phyloP scores from a whole-genome alignment of 2,888 invertebrate genomes.

The Salpingus planirostris region DNA sequence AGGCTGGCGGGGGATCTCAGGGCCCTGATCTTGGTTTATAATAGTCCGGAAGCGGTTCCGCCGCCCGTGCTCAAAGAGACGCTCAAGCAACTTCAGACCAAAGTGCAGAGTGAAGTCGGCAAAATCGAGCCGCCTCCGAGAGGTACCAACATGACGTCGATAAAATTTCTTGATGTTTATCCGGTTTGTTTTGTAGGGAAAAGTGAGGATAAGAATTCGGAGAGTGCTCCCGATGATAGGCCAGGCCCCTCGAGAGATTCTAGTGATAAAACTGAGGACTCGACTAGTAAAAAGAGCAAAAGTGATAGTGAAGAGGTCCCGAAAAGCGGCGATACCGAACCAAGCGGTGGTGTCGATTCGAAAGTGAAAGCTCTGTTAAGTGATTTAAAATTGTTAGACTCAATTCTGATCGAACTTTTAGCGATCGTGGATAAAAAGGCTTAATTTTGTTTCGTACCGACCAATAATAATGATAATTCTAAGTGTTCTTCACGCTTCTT shows the following conservation, averaged over 20 bases:
- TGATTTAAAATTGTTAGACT: slow-evolving; percentile 34
- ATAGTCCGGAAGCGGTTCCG: slow-evolving; percentile 37
- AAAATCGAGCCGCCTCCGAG: no score
- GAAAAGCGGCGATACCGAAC: slow-evolving; percentile 30
- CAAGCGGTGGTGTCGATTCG: slow-evolving; percentile 25
- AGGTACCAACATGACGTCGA: no score
- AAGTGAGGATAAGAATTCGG: no score
- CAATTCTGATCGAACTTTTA: slow-evolving; percentile 37
- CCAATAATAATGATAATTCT: no score
- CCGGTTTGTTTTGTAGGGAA: no score
- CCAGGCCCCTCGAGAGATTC: slow-evolving; percentile 30
- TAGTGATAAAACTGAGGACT: slow-evolving; percentile 6
- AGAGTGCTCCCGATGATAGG: slow-evolving; percentile 14
- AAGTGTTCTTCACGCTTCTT: slow-evolving; percentile 20
- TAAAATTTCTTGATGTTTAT: no score
- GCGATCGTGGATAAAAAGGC: slow-evolving; percentile 37
- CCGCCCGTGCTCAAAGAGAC: slow-evolving; percentile 33
- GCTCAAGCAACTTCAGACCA: slow-evolving; percentile 32
- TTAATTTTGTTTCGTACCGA: slow-evolving; percentile 23
- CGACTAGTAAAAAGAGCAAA: slow-evolving; percentile 15
- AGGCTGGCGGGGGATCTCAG: slow-evolving; percentile 49
- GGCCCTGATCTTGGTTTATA: slow-evolving; percentile 51
- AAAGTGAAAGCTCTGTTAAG: slow-evolving; percentile 27
- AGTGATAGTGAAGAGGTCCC: slow-evolving; percentile 33
- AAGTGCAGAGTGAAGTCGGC: slow-evolving; percentile 30